Evolutionary conservation across 2,113 vertebrate species (phyloP).

Genomic region (Puffinus mauretanicus): DNA sequence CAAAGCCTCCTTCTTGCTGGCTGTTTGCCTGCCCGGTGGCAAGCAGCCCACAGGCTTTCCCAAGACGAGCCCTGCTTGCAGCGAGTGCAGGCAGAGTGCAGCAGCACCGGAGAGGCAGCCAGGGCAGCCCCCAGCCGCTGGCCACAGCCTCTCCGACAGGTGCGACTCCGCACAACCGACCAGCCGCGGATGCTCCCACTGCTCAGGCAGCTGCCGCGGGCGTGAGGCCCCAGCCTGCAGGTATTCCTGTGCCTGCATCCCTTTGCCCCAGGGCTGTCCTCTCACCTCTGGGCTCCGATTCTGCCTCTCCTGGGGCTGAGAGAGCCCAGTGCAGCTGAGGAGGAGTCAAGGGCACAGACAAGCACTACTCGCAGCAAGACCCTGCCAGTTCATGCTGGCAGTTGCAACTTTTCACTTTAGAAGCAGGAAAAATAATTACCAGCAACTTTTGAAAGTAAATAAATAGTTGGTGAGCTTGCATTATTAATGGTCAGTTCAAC

Average conservation of each 20-base stretch:
- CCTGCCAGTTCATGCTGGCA: neutral
- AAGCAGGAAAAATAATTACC: neutral
- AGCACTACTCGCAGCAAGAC: neutral
- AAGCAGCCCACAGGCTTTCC: neutral
- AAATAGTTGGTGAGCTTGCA: neutral
- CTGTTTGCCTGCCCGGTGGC: neutral
- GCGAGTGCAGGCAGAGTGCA: neutral
- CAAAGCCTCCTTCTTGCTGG: neutral
- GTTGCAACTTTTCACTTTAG: neutral
- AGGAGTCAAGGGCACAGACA: too few relatives aligned
- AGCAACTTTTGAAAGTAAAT: neutral
- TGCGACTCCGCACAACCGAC: accelerated
- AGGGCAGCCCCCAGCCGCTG: neutral
- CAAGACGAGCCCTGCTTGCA: neutral
- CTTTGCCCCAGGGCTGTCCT: neutral
- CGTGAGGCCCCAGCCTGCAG: neutral
- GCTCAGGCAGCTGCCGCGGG: neutral
- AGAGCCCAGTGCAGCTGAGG: neutral
- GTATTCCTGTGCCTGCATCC: neutral
- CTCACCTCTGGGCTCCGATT: neutral
- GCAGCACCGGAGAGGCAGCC: neutral
- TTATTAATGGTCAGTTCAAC: neutral
- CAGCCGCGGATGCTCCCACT: neutral
- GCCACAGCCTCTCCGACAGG: too few relatives aligned
- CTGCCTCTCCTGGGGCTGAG: neutral